Conservation (phyloP, 2,888 invertebrate species). For the Leucoma salicis region DNA sequence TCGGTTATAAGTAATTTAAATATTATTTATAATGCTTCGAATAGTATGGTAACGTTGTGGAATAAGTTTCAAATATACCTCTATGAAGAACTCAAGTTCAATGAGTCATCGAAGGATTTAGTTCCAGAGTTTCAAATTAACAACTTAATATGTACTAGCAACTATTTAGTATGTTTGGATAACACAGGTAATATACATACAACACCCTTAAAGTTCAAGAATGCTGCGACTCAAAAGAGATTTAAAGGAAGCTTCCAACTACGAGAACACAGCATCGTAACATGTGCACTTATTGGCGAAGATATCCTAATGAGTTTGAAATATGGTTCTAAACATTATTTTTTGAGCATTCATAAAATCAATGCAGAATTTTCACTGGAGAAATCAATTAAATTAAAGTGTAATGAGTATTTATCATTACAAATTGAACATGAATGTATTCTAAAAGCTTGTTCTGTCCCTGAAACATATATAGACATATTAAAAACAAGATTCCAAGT, state of each 20-base stretch:
- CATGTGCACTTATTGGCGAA: constrained; percentile 26
- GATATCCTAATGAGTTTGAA: constrained; percentile 47
- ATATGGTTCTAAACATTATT: constrained; percentile 39
- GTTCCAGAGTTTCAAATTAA: constrained; percentile 52
- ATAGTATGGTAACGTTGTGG: constrained; percentile 51
- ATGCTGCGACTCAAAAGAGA: constrained; percentile 39
- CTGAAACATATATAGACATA: constrained; percentile 21
- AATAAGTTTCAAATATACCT: constrained; percentile 68
- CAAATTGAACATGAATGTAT: constrained; percentile 34
- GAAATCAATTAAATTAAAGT: constrained; percentile 33
- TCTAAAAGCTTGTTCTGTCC: constrained; percentile 27
- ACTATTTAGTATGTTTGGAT: constrained; percentile 58
- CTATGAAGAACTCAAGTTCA: constrained; percentile 50
- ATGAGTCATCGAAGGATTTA: constrained; percentile 37
- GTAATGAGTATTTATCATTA: constrained; percentile 25
- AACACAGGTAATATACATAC: constrained; percentile 47
- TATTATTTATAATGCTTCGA: constrained; percentile 44
- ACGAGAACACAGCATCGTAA: constrained; percentile 38
- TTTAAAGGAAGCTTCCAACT: constrained; percentile 46
- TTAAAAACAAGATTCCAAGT: constrained; percentile 33
- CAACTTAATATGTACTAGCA: constrained; percentile 43
- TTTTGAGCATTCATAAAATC: constrained; percentile 46
- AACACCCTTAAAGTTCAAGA: constrained; percentile 57
- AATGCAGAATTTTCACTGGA: constrained; percentile 44
- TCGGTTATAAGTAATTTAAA: constrained; percentile 46